phyloP scores from a whole-genome alignment of 35 echinoderm and acorn worm genomes.

The Apostichopus japonicus region DNA sequence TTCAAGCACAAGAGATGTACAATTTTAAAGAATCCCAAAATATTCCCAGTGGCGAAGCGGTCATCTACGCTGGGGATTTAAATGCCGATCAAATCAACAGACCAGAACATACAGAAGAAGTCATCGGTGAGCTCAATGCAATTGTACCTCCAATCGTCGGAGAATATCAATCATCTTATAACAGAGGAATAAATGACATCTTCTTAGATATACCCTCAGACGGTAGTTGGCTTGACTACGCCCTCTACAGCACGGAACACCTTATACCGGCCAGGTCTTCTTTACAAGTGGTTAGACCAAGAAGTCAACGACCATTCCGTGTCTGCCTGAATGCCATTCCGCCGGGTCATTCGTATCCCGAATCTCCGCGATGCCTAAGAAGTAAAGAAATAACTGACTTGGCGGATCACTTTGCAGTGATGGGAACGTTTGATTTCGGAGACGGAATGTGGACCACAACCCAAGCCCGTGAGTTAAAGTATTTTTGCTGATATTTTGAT shows the following conservation, averaged over 20 bases:
- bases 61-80: slow-evolving; percentile 76
- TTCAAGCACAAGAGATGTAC: slow-evolving; percentile 64
- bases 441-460: slow-evolving; percentile 49
- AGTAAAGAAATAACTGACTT: slow-evolving; percentile 68
- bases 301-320: slow-evolving; percentile 13
- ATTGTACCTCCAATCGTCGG: slow-evolving; percentile 56
- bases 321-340: slow-evolving; percentile 49
- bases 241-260: slow-evolving; percentile 67
- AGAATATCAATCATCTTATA: slow-evolving; percentile 63
- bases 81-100: slow-evolving; percentile 69
- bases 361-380: slow-evolving; percentile 44
- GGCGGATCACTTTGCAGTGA: slow-evolving; percentile 86
- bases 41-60: slow-evolving; percentile 67
- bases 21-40: slow-evolving; percentile 51
- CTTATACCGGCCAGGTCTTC: slow-evolving; percentile 47
- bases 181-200: slow-evolving; percentile 72
- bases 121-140: slow-evolving; percentile 57
- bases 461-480: slow-evolving; percentile 32
- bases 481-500: neutral
- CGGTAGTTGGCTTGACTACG: slow-evolving; percentile 80
- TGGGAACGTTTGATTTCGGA: slow-evolving; percentile 75
- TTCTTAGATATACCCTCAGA: slow-evolving; percentile 27
- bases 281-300: slow-evolving; percentile 62
- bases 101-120: slow-evolving; percentile 45
- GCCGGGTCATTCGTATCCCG: slow-evolving; percentile 46